Evolutionary conservation across 2,113 vertebrate species (phyloP), one percentile per base, ranked within the genome.

Genomic region (Ailuropoda melanoleuca): DNA sequence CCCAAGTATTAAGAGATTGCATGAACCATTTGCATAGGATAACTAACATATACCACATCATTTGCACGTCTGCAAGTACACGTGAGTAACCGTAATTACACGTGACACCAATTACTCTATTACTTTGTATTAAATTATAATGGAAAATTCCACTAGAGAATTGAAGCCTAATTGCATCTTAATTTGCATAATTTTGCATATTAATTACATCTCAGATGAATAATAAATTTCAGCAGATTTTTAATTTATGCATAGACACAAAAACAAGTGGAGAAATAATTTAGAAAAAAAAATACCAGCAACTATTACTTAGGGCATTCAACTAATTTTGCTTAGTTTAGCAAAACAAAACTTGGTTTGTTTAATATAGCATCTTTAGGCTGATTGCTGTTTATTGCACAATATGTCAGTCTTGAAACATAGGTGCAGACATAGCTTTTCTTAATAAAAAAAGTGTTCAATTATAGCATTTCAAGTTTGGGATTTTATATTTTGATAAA

Each of bases 111-210:
- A 99, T 99, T 99, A 99, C 99, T 99, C 99, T 99, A 99, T 99
- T 99, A 99, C 99, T 99, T 99, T 99, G 99, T 99, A 99, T 99
- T 99, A 99, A 99, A 99, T 99, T 99, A 99, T 99, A 99, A 99
- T 99, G 99, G 99, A 99, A 99, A 99, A 99, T 99, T 99, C 99
- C 99, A 99, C 99, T 99, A 99, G 99, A 99, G 99, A 99, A 99
- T 99, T 99, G 99, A 99, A 99, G 99, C 99, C 99, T 99, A 99
- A 99, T 99, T 99, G 99, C 99, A 99, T 99, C 99, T 99, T 99
- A 99, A 99, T 99, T 99, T 99, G 99, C 99, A 99, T 99, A 99
- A 99, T 99, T 99, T 99, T 99, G 99, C 99, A 99, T 99, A 99
- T 99, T 99, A 99, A 99, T 99, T 99, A 99, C 99, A 99, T 99